A percentile compares a stretch with the other conserved stretches of the same genome.
phyloP scores from a whole-genome alignment of 2,113 vertebrate species.

The Trogon melanurus region DNA sequence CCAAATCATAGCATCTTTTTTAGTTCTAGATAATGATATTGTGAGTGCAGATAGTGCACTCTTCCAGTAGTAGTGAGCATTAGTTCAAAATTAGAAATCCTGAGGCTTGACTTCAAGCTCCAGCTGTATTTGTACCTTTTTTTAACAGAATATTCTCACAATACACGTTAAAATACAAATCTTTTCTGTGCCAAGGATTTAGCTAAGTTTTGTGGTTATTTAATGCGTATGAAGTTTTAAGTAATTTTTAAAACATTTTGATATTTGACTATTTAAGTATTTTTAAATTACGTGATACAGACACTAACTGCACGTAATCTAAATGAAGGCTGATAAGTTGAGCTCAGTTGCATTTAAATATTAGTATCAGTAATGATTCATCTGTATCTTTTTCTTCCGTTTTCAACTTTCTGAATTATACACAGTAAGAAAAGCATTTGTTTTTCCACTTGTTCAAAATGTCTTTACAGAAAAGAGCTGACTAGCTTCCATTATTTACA shows the following conservation, averaged over 20 bases:
- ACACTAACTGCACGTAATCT: not conserved
- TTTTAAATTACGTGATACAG: not conserved
- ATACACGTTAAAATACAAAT: not conserved
- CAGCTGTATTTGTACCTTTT: not conserved
- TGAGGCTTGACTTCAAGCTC: not conserved
- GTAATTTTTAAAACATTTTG: not conserved
- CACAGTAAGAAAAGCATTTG: not conserved
- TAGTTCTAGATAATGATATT: not conserved
- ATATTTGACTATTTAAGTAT: not conserved
- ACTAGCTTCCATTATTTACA: not conserved
- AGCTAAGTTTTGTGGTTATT: not conserved
- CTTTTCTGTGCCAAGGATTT: not conserved
- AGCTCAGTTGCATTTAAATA: not conserved
- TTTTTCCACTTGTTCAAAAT: not conserved
- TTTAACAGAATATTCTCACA: not conserved
- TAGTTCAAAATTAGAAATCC: constrained; percentile 3
- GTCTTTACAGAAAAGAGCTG: not conserved
- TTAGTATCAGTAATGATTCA: not conserved
- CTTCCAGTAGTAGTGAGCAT: not conserved
- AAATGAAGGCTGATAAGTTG: not conserved
- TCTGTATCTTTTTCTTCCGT: not conserved
- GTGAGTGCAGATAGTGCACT: not conserved
- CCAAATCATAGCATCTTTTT: not conserved
- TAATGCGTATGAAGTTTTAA: not conserved
- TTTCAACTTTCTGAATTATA: not conserved